Conservation (phyloP, 2,888 invertebrate genomes). For the Xestia ashworthii region DNA sequence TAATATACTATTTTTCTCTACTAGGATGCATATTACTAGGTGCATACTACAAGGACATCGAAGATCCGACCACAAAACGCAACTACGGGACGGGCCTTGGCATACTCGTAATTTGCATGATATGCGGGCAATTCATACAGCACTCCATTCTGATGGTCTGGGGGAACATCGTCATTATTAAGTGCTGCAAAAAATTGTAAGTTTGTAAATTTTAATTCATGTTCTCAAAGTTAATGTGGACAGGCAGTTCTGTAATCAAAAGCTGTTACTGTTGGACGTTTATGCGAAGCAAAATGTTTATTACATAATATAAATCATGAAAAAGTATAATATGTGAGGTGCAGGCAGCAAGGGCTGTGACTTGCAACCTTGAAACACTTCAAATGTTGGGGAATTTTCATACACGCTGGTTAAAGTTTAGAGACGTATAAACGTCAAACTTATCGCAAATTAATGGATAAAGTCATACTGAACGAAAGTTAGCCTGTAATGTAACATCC, state of each 20-base stretch:
- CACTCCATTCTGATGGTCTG: conserved; percentile 91
- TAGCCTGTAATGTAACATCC: not conserved
- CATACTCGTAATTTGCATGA: conserved; percentile 88
- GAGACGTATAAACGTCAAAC: not conserved
- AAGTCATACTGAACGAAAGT: not conserved
- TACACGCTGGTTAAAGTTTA: not conserved
- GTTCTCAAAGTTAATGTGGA: too few relatives aligned
- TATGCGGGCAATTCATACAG: conserved; percentile 91
- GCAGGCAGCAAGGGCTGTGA: not conserved
- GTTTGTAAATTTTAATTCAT: conserved; percentile 44
- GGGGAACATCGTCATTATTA: conserved; percentile 92
- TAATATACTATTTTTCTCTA: conserved; percentile 77
- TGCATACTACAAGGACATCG: conserved; percentile 90
- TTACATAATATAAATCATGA: not conserved
- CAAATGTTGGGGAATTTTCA: not conserved
- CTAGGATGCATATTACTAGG: conserved; percentile 91
- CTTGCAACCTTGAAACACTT: not conserved
- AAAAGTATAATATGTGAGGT: too few relatives aligned
- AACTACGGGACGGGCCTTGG: conserved; percentile 92
- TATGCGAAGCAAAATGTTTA: not conserved
- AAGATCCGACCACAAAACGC: conserved; percentile 87
- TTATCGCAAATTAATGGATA: not conserved
- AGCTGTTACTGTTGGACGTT: not conserved
- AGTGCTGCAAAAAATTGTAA: conserved; percentile 90
- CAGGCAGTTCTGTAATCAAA: not conserved